phyloP scores from a whole-genome alignment of 2,888 invertebrate species.

The Molorchus minor region DNA sequence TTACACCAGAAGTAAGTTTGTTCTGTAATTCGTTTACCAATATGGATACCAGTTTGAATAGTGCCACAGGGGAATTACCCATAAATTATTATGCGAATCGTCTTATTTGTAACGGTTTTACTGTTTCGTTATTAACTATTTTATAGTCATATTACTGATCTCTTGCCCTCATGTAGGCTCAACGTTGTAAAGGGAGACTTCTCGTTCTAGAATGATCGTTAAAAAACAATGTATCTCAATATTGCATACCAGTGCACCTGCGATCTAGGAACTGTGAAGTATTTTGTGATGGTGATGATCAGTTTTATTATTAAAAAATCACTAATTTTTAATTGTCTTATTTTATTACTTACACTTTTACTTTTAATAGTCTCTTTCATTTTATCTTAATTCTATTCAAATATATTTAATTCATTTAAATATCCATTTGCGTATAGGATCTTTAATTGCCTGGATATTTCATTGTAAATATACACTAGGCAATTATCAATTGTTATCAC shows the following conservation, averaged over 20 bases:
- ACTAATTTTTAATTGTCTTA: no score
- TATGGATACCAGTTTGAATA: neutral
- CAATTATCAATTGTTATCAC: no score
- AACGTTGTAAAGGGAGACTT: neutral
- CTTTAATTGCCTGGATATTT: no score
- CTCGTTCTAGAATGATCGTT: neutral
- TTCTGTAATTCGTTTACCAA: neutral
- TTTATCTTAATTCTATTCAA: neutral
- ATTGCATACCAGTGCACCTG: neutral
- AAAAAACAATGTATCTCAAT: neutral
- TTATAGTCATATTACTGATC: slow-evolving; percentile 1
- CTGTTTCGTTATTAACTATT: slow-evolving; percentile 2
- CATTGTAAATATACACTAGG: no score
- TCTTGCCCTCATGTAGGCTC: neutral
- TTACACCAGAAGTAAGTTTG: neutral
- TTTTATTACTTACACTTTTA: neutral
- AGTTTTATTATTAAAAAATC: neutral
- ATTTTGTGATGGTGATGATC: neutral
- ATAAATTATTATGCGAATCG: neutral
- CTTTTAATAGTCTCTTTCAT: neutral
- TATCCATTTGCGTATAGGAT: no score
- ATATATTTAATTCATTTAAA: slow-evolving; percentile 46
- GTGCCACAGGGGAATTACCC: neutral
- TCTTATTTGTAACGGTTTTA: neutral
- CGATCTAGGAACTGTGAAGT: neutral